phyloP scores from a whole-genome alignment of 2,113 vertebrate genomes.

The Semnopithecus entellus region DNA sequence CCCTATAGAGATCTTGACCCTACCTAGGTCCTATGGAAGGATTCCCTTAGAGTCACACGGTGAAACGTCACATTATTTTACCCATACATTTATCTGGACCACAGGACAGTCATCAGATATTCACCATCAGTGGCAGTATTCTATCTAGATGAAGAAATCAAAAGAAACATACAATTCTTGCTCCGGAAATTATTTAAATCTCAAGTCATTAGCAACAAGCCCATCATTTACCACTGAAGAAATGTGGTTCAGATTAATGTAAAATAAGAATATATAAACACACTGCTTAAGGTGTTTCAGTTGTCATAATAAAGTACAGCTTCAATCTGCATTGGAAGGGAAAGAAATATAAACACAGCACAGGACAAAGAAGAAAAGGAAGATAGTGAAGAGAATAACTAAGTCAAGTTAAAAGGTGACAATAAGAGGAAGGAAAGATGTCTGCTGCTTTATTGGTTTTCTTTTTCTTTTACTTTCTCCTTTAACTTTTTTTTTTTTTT shows the following conservation, averaged over 20 bases:
- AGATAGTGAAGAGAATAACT: neutral
- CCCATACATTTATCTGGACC: neutral
- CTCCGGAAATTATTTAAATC: slow-evolving; percentile 1
- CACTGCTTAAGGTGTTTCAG: neutral
- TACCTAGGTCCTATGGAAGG: neutral
- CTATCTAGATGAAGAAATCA: neutral
- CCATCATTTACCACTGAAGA: neutral
- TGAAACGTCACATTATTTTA: neutral
- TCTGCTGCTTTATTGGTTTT: neutral
- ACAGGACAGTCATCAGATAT: neutral
- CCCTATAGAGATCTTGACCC: neutral
- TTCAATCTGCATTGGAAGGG: neutral
- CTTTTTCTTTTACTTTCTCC: neutral
- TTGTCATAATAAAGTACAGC: neutral
- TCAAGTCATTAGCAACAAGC: neutral
- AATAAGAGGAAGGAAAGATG: neutral
- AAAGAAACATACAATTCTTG: neutral
- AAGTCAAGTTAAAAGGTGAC: neutral
- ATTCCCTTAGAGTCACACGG: neutral
- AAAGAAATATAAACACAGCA: neutral
- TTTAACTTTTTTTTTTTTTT: neutral
- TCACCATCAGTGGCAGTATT: neutral
- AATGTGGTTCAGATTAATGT: slow-evolving; percentile 22
- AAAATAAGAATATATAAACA: slow-evolving; percentile 23
- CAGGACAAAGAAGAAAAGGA: neutral